Percentiles rank a stretch among this genome's conserved stretches.
phyloP scores from a whole-genome alignment of 1,140 invertebrate species.

The Pachypsylla venusta region DNA sequence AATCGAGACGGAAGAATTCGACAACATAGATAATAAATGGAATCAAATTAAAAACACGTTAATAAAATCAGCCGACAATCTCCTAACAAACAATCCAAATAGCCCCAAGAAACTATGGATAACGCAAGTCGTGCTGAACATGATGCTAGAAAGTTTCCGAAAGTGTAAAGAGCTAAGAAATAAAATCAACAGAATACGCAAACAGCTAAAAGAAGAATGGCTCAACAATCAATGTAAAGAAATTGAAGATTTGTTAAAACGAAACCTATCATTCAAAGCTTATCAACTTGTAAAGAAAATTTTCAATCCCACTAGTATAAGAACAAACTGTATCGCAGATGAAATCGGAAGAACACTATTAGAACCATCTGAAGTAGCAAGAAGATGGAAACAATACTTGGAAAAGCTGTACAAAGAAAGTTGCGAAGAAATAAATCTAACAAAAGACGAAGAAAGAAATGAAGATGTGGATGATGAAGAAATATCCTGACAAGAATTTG shows the following conservation, averaged over 20 bases:
- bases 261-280: no score
- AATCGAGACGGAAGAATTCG: not conserved
- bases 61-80: no score
- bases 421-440: not conserved
- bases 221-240: not conserved
- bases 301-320: no score
- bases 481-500: slow-evolving; percentile 17
- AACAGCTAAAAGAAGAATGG: no score
- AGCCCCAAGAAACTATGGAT: no score
- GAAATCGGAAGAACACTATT: not conserved
- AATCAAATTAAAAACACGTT: slow-evolving; percentile 1
- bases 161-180: slow-evolving; percentile 12
- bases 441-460: slow-evolving; percentile 12
- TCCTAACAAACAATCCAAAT: no score
- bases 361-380: not conserved
- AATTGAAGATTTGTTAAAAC: not conserved
- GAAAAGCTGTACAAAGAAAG: not conserved
- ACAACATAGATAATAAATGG: not conserved
- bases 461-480: not conserved
- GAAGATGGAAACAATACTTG: no score
- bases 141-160: no score
- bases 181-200: slow-evolving; percentile 11
- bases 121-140: no score
- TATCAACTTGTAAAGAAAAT: no score
- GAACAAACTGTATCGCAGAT: not conserved